Conservation (phyloP, 2,797 vertebrate species). For the Gymnothorax reevesii region DNA sequence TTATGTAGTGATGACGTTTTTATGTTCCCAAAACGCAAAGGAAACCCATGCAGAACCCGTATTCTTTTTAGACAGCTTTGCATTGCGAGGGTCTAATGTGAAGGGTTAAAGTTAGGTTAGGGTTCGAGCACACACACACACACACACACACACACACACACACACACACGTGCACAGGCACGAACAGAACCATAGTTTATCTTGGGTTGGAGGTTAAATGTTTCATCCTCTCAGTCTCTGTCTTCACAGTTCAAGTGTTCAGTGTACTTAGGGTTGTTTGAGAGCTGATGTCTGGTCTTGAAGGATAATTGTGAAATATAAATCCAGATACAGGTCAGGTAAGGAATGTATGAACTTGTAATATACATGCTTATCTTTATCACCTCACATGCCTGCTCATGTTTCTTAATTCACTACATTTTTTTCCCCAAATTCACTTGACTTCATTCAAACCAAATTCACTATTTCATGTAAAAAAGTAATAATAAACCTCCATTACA, state of each 20-base stretch:
- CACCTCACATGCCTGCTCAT: not conserved
- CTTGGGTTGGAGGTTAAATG: slow-evolving; percentile 50
- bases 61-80: not conserved
- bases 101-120: not conserved
- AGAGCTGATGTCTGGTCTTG: slow-evolving; percentile 54
- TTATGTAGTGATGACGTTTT: not conserved
- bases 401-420: not conserved
- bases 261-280: slow-evolving; percentile 46
- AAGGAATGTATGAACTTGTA: not conserved
- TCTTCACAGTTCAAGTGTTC: slow-evolving; percentile 54
- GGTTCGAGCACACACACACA: slow-evolving; percentile 19
- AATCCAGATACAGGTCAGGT: slow-evolving; percentile 35
- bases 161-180: slow-evolving; percentile 26
- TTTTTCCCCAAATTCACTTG: not conserved
- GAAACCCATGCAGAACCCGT: too few relatives aligned
- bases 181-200: slow-evolving; percentile 20
- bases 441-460: not conserved
- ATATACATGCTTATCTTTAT: not conserved
- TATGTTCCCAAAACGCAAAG: not conserved
- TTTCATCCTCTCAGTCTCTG: slow-evolving; percentile 55
- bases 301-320: slow-evolving; percentile 48
- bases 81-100: not conserved
- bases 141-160: slow-evolving; percentile 31
- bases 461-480: too few relatives aligned
- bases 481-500: too few relatives aligned